Base-by-base conservation (phyloP, 2,113 vertebrate species). In the Peucedramus taeniatus region DNA sequence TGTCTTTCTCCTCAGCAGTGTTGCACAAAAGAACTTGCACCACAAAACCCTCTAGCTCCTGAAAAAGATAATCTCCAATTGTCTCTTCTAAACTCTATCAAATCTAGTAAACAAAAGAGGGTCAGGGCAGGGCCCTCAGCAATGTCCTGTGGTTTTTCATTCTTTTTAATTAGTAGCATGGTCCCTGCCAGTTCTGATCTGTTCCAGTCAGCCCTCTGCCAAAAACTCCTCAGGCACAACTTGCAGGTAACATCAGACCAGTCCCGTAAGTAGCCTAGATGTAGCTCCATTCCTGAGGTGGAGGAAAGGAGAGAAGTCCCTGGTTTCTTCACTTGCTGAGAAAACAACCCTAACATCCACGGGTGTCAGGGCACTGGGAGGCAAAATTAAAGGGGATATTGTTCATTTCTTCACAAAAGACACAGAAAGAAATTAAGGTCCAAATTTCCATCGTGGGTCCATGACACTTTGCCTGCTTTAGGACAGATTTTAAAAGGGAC, bases 321-420 rank as follows among this genome's bases (percentile, higher is more conserved):
- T 15, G 3, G 13, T 54, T 4, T 68, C 11, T 44, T 69, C 64
- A 35, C 3, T 26, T 2, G 0, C 14, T 0, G 2, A 50, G 28
- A 18, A 81, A 30, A 74, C 3, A 54, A 26, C 4, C 9, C 6
- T 27, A 74, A 45, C 9, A 45, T 27, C 30, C 12, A 21, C 5
- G 14, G 5, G 2, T 3, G 37, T 6, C 61, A 53, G 31, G 40
- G 23, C 17, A 63, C 4, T 11, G 50, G n/a, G n/a, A 68, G 16
- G 23, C 4, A 60, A 54, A 82, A 59, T 50, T 74, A 61, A 59
- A 86, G 24, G 11, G 6, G 19, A 31, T 27, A 5, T 35, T 3
- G 2, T 17, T 74, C 24, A 7, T 86, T 89, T 74, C 63, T n/a
- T 10, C 26, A 59, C 21, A 64, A 40, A 90, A 28, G 26, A 64